A percentile compares a stretch with the other conserved stretches of the same genome.
Conservation (phyloP, 2,888 invertebrate genomes). For the Sericinus montela region DNA sequence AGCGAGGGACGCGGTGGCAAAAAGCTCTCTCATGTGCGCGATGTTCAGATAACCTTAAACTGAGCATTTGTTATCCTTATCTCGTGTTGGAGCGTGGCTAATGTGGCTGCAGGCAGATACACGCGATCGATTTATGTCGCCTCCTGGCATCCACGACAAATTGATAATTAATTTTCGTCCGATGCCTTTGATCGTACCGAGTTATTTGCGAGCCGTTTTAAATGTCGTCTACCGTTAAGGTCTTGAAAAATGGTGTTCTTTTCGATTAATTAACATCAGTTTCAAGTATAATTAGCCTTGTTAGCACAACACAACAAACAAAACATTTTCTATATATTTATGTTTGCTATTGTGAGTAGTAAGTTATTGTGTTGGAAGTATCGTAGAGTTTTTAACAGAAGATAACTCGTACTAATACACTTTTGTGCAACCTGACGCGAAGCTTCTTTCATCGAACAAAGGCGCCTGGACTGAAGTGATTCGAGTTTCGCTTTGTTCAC, state of each 20-base stretch:
- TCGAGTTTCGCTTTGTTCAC: conserved; percentile 52
- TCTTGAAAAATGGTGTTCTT: conserved; percentile 24
- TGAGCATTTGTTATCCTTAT: conserved; percentile 79
- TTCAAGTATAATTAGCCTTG: conserved; percentile 10
- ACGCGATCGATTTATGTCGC: conserved; percentile 77
- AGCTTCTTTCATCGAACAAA: conserved; percentile 29
- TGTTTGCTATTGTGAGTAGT: too few relatives aligned
- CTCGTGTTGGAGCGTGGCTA: conserved; percentile 72
- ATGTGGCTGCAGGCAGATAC: conserved; percentile 72
- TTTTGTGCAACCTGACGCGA: conserved; percentile 1
- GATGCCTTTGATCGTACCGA: conserved; percentile 71
- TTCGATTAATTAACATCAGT: conserved; percentile 20
- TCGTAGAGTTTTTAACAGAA: too few relatives aligned
- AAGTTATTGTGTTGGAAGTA: too few relatives aligned
- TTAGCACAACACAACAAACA: too few relatives aligned
- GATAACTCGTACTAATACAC: not conserved
- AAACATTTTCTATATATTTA: too few relatives aligned
- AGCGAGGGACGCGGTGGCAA: conserved; percentile 69
- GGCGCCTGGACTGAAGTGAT: conserved; percentile 40
- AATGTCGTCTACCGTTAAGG: conserved; percentile 51
- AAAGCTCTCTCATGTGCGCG: conserved; percentile 77
- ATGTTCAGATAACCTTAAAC: conserved; percentile 77
- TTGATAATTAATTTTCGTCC: conserved; percentile 76
- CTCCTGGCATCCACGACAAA: conserved; percentile 74
- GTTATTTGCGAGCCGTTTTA: conserved; percentile 59